Evolutionary conservation across 2,797 vertebrate genomes (phyloP).

Genomic region (Acestrorhynchus altus): DNA sequence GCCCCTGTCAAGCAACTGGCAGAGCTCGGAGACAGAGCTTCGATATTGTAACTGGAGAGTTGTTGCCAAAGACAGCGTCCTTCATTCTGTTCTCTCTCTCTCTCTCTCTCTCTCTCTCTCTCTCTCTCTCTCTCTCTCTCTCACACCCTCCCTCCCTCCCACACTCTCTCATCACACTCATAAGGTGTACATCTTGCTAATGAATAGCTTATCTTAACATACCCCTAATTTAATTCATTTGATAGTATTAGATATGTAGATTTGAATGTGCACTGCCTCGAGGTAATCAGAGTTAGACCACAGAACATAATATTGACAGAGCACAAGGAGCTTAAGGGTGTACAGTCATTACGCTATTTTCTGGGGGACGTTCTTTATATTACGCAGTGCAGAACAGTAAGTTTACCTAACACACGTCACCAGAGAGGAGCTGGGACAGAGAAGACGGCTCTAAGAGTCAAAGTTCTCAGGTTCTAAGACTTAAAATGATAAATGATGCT

Average conservation of each 20-base stretch:
- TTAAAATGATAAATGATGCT: too few relatives aligned
- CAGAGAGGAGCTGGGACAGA: neutral
- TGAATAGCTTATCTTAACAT: slow-evolving; percentile 31
- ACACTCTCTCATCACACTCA: slow-evolving; percentile 10
- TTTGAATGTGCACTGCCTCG: slow-evolving; percentile 27
- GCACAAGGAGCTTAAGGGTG: neutral
- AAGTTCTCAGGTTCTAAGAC: too few relatives aligned
- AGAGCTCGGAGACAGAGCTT: slow-evolving; percentile 58
- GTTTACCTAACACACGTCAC: neutral
- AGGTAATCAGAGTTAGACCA: slow-evolving; percentile 8
- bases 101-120: slow-evolving; percentile 46
- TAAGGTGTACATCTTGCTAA: slow-evolving; percentile 16
- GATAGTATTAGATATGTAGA: slow-evolving; percentile 1
- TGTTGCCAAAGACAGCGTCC: slow-evolving; percentile 60
- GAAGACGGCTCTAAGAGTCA: too few relatives aligned
- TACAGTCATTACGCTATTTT: neutral
- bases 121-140: slow-evolving; percentile 55
- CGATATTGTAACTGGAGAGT: slow-evolving; percentile 61
- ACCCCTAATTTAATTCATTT: slow-evolving; percentile 44
- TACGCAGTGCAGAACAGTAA: too few relatives aligned
- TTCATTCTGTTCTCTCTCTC: slow-evolving; percentile 51
- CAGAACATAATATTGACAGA: slow-evolving; percentile 5
- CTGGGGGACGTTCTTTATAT: neutral
- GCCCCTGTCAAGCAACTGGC: slow-evolving; percentile 64
- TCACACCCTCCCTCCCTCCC: slow-evolving; percentile 51